A percentile compares a stretch with the other conserved stretches of the same genome.
Evolutionary conservation across 2,888 invertebrate species (phyloP).

Genomic region (Leucozona laternaria): DNA sequence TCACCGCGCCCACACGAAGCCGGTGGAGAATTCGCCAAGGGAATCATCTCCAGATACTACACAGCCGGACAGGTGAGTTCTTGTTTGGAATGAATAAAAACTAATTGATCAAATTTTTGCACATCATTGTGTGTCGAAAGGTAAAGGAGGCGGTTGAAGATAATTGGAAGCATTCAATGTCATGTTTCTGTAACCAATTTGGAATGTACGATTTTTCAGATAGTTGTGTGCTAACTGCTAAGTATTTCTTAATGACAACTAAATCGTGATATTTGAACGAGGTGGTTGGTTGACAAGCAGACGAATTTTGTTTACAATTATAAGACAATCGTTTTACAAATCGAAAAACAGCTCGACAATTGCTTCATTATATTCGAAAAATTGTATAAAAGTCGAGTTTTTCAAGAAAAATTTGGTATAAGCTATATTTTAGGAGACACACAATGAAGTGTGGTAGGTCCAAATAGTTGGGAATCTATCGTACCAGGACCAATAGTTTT

Average conservation of each 20-base stretch:
- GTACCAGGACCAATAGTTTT: no score
- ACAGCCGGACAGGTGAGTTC: constrained; percentile 90
- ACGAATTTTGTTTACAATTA: no score
- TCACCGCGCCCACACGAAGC: constrained; percentile 94
- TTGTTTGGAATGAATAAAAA: constrained; percentile 38
- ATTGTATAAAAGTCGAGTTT: no score
- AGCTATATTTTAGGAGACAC: no score
- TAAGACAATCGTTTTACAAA: no score
- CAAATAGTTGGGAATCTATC: no score
- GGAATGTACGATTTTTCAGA: neutral
- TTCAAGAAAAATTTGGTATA: no score
- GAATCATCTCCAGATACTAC: constrained; percentile 92
- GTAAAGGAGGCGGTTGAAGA: neutral
- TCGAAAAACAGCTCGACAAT: no score
- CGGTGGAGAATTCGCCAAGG: constrained; percentile 93
- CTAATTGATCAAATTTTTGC: constrained; percentile 50
- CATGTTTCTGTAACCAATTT: constrained; percentile 21
- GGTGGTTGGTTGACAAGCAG: neutral
- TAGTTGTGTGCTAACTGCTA: neutral
- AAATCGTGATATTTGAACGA: constrained; percentile 11
- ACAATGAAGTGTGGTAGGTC: no score
- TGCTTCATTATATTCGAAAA: no score
- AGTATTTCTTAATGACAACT: constrained; percentile 28
- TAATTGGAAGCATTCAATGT: constrained; percentile 44
- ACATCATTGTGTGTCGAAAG: neutral